These are phyloP conservation scores for Hipposideros armiger DNA, from an alignment of 2,113 vertebrate genomes.

Conservation along the genomic window DNA sequence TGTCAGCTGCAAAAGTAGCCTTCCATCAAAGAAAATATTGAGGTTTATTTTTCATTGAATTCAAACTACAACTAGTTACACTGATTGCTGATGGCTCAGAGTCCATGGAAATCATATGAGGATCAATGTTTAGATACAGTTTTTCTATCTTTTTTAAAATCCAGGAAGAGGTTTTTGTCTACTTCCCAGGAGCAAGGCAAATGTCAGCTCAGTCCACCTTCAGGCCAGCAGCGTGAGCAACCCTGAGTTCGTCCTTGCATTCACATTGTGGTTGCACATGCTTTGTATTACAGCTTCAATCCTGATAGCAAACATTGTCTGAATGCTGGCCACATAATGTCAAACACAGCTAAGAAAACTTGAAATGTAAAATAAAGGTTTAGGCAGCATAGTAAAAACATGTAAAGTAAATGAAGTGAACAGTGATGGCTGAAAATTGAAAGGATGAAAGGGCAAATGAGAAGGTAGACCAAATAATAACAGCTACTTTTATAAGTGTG, in stretches of 20 bases:
- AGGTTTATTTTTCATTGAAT: slow-evolving; percentile 55
- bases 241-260: neutral
- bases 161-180: slow-evolving; percentile 58
- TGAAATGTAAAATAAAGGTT: slow-evolving; percentile 57
- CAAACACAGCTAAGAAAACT: slow-evolving; percentile 41
- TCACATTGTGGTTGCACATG: neutral
- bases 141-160: slow-evolving; percentile 57
- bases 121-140: slow-evolving; percentile 56
- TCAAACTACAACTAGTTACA: slow-evolving; percentile 51
- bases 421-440: slow-evolving; percentile 37
- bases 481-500: slow-evolving; percentile 35
- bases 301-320: neutral
- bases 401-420: slow-evolving; percentile 20
- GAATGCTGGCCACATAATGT: slow-evolving; percentile 29
- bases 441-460: slow-evolving; percentile 59
- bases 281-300: slow-evolving; percentile 58
- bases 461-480: slow-evolving; percentile 43
- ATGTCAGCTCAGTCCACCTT: neutral
- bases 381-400: slow-evolving; percentile 51
- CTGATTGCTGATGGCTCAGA: slow-evolving; percentile 57
- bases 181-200: slow-evolving; percentile 11
- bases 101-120: slow-evolving; percentile 26
- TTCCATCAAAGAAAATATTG: slow-evolving; percentile 5
- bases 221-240: neutral
- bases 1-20: slow-evolving; percentile 42